Evolutionary conservation across 2,797 vertebrate genomes (phyloP).

Genomic region (Enteromius afrohamiltoni): DNA sequence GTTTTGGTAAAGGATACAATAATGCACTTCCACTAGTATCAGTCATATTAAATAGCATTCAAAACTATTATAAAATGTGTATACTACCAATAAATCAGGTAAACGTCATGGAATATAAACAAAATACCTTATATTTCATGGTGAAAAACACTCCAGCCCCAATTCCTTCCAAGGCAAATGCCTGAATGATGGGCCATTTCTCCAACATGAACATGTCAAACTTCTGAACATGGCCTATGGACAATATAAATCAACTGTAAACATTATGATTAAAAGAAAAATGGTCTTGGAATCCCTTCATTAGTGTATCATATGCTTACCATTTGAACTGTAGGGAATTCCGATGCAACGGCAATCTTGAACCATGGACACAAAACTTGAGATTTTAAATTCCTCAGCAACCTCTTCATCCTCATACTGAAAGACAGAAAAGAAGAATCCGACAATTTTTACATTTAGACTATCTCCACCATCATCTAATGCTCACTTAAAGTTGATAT

Average conservation of each 20-base stretch:
- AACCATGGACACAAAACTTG: conserved; percentile 98
- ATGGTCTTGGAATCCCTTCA: background rate
- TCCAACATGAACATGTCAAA: conserved; percentile 98
- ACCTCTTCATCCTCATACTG: conserved; percentile 98
- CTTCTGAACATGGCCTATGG: conserved; percentile 90
- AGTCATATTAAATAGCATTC: background rate
- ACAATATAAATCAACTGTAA: conserved; percentile 59
- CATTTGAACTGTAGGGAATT: conserved; percentile 91
- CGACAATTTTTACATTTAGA: background rate
- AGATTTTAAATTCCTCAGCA: conserved; percentile 97
- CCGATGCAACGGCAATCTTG: conserved; percentile 90
- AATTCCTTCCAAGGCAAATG: conserved; percentile 95
- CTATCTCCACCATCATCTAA: background rate
- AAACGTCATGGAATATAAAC: background rate
- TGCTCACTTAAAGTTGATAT: background rate
- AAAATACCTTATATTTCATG: conserved; percentile 90
- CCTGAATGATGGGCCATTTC: conserved; percentile 97
- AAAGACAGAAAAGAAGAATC: background rate
- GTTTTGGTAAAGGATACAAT: background rate
- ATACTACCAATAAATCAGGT: background rate
- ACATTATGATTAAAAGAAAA: conserved; percentile 27
- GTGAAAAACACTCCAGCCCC: conserved; percentile 97
- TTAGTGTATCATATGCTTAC: conserved; percentile 67
- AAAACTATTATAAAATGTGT: background rate
- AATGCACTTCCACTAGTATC: background rate